Evolutionary conservation across 2,113 vertebrate species (phyloP), one percentile per base, ranked within the genome.

Genomic region (Gavia stellata): DNA sequence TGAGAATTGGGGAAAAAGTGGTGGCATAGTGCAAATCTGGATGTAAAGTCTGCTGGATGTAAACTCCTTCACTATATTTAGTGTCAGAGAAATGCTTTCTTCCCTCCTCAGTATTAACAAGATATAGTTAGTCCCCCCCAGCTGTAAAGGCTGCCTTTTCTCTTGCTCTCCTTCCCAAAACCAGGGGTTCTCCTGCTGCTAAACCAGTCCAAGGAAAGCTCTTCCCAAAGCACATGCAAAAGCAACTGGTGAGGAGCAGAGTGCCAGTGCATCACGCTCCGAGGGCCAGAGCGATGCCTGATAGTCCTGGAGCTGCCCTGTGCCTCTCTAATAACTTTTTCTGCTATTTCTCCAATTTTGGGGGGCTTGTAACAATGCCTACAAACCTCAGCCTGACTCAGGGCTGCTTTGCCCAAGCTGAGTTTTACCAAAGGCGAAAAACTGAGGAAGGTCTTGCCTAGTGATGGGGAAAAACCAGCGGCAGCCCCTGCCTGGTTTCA

Each of bases 1-100:
- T 38, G 40, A 70, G 70, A 91, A 67, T 15, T 7, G 70, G 28
- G 49, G 90, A 24, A 80, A 73, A 80, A 82, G 74, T 19, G 38
- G 55, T 91, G 49, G 2, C 21, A 24, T 0, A 1, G n/a, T 26
- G 10, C 38, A 71, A 23, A 33, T 45, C n/a, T 0, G 12, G 20
- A 9, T 71, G 36, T 61, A 18, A 66, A 73, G 4, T 25, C 6
- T 2, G 17, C 19, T 55, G 56, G 14, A 17, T 15, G 29, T 12
- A 55, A 91, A 45, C 31, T 31, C 20, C 56, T 83, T 92, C 75
- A 38, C 68, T 77, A 40, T 8, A 17, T 77, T 44, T 52, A 59
- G 38, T 62, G 44, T 42, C 75, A 78, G 44, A 92, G 88, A 75
- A 96, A 86, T 71, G 50, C 10, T 84, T 84, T 26, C 59, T 42